These are phyloP conservation scores for Mus spretus DNA, from an alignment of 2,797 vertebrate genomes.

Conservation along the genomic window DNA sequence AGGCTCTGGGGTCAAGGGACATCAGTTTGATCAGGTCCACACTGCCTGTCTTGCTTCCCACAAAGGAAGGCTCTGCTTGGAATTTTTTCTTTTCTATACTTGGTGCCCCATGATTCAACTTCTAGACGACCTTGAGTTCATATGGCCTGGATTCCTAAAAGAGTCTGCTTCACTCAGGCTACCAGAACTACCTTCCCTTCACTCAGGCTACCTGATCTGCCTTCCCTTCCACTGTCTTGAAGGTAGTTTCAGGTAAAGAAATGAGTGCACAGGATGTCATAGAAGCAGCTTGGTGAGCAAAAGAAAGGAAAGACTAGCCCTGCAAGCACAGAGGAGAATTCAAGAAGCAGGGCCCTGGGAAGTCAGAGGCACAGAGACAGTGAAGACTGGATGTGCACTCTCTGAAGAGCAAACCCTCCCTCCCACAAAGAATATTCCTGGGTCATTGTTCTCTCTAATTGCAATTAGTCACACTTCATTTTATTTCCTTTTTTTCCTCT, in stretches of 20 bases:
- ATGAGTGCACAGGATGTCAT: background rate
- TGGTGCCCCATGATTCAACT: background rate
- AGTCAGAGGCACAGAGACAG: background rate
- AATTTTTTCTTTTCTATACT: slow-evolving; percentile 10
- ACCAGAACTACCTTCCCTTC: background rate
- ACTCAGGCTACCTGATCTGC: accelerated
- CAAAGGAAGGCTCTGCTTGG: background rate
- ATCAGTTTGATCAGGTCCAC: background rate
- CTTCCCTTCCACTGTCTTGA: background rate
- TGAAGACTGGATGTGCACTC: background rate
- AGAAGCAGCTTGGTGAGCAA: background rate
- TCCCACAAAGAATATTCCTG: slow-evolving; percentile 46
- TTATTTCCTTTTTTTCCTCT: background rate
- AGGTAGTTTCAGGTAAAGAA: background rate
- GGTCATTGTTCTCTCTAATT: slow-evolving; percentile 63
- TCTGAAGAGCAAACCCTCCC: slow-evolving; percentile 34
- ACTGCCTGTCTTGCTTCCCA: background rate
- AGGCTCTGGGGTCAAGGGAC: background rate
- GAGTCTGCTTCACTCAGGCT: background rate
- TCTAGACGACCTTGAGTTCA: background rate
- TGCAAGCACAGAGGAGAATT: background rate
- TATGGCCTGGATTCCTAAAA: background rate
- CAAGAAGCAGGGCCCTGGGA: background rate
- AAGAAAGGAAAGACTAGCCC: background rate
- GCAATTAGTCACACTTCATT: slow-evolving; percentile 63